Evolutionary conservation across 2,113 vertebrate species (phyloP).

Genomic region (Murina feae): DNA sequence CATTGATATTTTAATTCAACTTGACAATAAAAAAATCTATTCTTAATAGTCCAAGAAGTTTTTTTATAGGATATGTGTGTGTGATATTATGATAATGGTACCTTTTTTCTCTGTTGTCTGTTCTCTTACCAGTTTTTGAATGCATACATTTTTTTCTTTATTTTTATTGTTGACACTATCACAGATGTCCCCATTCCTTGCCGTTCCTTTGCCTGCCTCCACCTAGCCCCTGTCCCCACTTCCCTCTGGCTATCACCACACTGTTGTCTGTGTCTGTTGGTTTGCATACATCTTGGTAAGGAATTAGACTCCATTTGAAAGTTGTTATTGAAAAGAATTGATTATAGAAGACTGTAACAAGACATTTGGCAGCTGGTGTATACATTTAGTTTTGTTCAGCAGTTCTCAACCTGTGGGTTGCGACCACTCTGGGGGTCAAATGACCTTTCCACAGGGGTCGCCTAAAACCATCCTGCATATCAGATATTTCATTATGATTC

Average conservation of each 20-base stretch:
- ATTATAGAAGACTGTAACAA: background rate
- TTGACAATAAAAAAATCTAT: background rate
- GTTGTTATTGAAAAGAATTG: background rate
- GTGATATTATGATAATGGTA: background rate
- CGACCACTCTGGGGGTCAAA: no score
- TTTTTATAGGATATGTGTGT: background rate
- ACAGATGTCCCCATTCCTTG: background rate
- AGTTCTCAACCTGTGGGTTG: no score
- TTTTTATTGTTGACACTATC: background rate
- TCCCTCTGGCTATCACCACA: background rate
- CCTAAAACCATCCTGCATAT: no score
- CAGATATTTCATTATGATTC: no score
- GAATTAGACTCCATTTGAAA: conserved; percentile 19
- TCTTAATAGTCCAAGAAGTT: background rate
- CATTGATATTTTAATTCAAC: background rate
- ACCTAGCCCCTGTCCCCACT: background rate
- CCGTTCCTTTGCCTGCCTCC: background rate
- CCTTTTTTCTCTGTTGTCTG: background rate
- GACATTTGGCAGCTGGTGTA: background rate
- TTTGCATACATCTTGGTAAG: background rate
- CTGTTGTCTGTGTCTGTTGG: background rate
- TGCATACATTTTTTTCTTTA: background rate
- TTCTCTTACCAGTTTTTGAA: background rate
- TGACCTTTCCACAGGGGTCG: no score
- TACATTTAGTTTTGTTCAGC: background rate